phyloP scores from a whole-genome alignment of 2,797 vertebrate genomes.

The Phoxinus dragarum region DNA sequence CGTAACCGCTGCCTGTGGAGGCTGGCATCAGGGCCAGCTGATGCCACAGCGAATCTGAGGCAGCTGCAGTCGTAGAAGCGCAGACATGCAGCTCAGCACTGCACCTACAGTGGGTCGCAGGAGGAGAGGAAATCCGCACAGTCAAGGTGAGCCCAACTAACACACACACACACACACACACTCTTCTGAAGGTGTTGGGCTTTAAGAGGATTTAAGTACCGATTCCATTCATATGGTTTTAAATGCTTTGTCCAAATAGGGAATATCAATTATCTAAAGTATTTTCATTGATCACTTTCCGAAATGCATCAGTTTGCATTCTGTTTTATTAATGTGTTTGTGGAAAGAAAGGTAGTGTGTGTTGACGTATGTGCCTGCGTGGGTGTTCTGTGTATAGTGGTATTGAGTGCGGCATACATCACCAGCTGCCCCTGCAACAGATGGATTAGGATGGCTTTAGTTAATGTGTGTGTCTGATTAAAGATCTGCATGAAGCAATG shows the following conservation, averaged over 20 bases:
- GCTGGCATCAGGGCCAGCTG: slow-evolving; percentile 54
- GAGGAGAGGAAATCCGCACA: slow-evolving; percentile 62
- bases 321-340: slow-evolving; percentile 9
- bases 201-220: neutral
- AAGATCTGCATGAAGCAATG: slow-evolving; percentile 34
- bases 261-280: neutral
- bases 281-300: neutral
- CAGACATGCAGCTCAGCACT: slow-evolving; percentile 58
- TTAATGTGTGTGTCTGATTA: slow-evolving; percentile 47
- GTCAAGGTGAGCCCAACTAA: slow-evolving; percentile 71
- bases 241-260: neutral
- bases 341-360: neutral
- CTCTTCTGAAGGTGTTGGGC: slow-evolving; percentile 1
- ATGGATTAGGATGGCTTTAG: slow-evolving; percentile 45
- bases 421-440: slow-evolving; percentile 50
- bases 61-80: slow-evolving; percentile 42
- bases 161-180: neutral
- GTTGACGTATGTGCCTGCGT: slow-evolving; percentile 37
- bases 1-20: slow-evolving; percentile 38
- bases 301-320: too few relatives aligned
- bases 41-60: slow-evolving; percentile 58
- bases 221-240: neutral
- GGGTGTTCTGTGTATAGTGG: slow-evolving; percentile 16
- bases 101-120: slow-evolving; percentile 66
- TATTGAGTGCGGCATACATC: slow-evolving; percentile 35